Percentiles rank a stretch among this genome's conserved stretches.
Conservation (phyloP, 2,113 vertebrate species). For the Prolemur simus region DNA sequence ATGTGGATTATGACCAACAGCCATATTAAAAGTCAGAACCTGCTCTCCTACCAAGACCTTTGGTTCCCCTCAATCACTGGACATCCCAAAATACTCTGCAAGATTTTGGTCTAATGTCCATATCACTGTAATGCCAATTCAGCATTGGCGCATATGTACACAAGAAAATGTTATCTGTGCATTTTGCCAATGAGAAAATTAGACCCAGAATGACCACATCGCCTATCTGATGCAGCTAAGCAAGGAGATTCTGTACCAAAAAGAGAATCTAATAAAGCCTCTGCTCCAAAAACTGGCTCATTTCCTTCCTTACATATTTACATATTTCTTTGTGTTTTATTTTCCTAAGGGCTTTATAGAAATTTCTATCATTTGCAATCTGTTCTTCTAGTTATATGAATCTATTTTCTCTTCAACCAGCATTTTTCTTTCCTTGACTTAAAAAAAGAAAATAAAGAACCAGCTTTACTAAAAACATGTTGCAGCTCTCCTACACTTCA, state of each 20-base stretch:
- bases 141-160: not conserved
- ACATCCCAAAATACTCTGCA: not conserved
- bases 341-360: slow-evolving; percentile 68
- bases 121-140: not conserved
- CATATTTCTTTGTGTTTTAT: slow-evolving; percentile 67
- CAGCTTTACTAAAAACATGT: slow-evolving; percentile 58
- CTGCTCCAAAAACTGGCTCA: slow-evolving; percentile 31
- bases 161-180: slow-evolving; percentile 22
- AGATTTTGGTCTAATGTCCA: not conserved
- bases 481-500: slow-evolving; percentile 52
- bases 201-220: slow-evolving; percentile 23
- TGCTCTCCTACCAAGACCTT: not conserved
- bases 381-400: slow-evolving; percentile 69
- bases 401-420: slow-evolving; percentile 68
- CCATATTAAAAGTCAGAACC: not conserved
- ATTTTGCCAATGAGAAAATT: slow-evolving; percentile 58
- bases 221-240: not conserved
- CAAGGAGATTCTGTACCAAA: slow-evolving; percentile 13
- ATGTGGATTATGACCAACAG: not conserved
- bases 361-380: slow-evolving; percentile 74
- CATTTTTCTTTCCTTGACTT: slow-evolving; percentile 70
- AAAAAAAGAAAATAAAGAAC: slow-evolving; percentile 61
- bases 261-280: slow-evolving; percentile 25
- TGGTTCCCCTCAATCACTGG: not conserved
- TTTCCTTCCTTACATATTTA: slow-evolving; percentile 53